Evolutionary conservation across 2,797 vertebrate genomes (phyloP), one percentile per base, ranked within the genome.

Genomic region (Rhabdomys pumilio): DNA sequence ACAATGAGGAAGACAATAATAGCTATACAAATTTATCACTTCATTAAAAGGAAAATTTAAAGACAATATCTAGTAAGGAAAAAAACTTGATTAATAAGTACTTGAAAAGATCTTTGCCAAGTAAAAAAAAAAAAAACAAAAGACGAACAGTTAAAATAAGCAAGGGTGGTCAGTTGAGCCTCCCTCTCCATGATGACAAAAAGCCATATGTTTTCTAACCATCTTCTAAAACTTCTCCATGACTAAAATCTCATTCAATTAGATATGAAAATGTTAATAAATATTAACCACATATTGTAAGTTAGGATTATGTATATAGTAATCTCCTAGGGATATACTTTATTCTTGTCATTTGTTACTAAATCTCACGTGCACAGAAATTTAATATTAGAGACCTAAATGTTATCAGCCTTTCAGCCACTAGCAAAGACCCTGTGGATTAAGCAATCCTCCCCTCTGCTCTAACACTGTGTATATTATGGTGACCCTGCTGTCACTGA

Each of bases 191-290:
- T 57, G 5, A 24, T 69, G 7, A 61, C 88, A 96, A 61, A 38
- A 20, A 69, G 34, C 0, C 34, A 65, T 44, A 61, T 95, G 88
- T 92, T 34, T 83, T 53, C 31, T 89, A 26, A 72, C 20, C 77
- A 69, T 93, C 6, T 67, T 72, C 61, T 77, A 90, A 95, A 83
- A 76, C 34, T 38, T 31, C 80, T 69, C 7, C 15, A 80, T 29
- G 17, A 22, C 20, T 89, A 86, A 86, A 22, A 53, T 90, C 13
- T 94, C 63, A 1, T 53, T 50, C 84, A 90, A 82, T 85, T 85
- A 85, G 22, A 13, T 69, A 79, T 63, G 31, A 76, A 31, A 85
- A 77, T 95, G 17, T 50, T 93, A 94, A 90, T 63, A 95, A 85
- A 59, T 81, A 26, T 61, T 53, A 77, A 19, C 17, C 76, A 31